Conservation (phyloP, 2,113 vertebrate species). For the Elaphurus davidianus region DNA sequence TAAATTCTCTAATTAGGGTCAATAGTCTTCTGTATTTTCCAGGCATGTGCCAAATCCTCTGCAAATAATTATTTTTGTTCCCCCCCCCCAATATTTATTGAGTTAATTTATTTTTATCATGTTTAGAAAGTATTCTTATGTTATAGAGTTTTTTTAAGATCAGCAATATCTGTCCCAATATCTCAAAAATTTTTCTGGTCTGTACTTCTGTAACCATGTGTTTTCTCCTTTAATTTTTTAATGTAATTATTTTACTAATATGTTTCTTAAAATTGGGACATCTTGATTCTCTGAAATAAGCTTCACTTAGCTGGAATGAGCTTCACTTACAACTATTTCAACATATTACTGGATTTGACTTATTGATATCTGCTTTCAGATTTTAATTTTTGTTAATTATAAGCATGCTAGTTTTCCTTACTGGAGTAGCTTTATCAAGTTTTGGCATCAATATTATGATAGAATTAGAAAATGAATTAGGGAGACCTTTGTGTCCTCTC, state of each 20-base stretch:
- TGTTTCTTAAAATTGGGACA: neutral
- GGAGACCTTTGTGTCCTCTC: neutral
- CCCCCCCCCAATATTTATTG: neutral
- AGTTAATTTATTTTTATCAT: neutral
- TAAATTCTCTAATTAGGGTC: neutral
- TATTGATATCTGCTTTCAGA: neutral
- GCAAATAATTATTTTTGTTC: neutral
- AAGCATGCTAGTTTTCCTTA: neutral
- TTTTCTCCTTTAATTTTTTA: neutral
- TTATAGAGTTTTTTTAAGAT: neutral
- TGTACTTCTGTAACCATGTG: neutral
- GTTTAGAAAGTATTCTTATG: neutral
- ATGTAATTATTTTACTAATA: neutral
- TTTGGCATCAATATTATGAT: neutral
- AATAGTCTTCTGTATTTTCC: neutral
- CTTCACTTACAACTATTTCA: neutral
- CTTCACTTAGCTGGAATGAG: neutral
- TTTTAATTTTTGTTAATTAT: constrained; percentile 29
- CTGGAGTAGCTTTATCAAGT: neutral
- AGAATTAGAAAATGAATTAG: neutral
- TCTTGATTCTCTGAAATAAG: neutral
- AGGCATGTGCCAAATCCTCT: neutral
- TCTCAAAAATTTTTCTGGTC: neutral
- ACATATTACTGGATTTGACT: neutral
- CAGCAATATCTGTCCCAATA: neutral